Evolutionary conservation across 2,888 invertebrate genomes (phyloP).

Genomic region (Digitonthophagus gazella): DNA sequence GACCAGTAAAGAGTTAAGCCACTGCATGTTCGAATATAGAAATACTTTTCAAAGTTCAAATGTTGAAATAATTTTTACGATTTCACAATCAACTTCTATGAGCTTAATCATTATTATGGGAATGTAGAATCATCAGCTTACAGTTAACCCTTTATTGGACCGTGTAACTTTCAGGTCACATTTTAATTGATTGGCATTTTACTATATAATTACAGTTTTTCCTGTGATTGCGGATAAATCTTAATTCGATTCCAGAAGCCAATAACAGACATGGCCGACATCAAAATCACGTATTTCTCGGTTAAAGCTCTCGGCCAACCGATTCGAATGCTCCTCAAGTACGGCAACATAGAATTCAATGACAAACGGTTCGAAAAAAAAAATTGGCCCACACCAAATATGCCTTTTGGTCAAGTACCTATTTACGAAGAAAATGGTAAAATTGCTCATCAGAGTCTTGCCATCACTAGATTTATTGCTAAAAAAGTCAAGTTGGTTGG

Average conservation of each 20-base stretch:
- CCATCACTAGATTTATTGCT: slow-evolving; percentile 63
- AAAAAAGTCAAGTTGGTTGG: slow-evolving; percentile 60
- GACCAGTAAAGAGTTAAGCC: too few species aligned
- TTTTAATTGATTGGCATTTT: too few species aligned
- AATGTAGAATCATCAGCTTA: too few species aligned
- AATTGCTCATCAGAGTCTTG: slow-evolving; percentile 57
- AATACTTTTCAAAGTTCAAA: too few species aligned
- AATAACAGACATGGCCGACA: slow-evolving; percentile 42
- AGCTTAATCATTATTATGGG: too few species aligned
- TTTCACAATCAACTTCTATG: too few species aligned
- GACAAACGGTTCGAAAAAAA: slow-evolving; percentile 57
- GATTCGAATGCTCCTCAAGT: slow-evolving; percentile 61
- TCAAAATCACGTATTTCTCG: slow-evolving; percentile 63
- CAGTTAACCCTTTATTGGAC: too few species aligned
- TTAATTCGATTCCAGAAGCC: background rate
- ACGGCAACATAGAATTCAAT: slow-evolving; percentile 61
- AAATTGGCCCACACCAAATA: slow-evolving; percentile 50
- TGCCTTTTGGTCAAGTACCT: slow-evolving; percentile 65
- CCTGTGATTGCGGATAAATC: too few species aligned
- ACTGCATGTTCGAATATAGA: too few species aligned
- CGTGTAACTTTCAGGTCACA: too few species aligned
- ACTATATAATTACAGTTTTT: too few species aligned
- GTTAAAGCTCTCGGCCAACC: slow-evolving; percentile 64
- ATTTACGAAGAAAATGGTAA: slow-evolving; percentile 64
- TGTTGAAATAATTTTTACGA: too few species aligned